Conservation (phyloP, 2,797 vertebrate genomes). For the Urosaurus nigricauda region DNA sequence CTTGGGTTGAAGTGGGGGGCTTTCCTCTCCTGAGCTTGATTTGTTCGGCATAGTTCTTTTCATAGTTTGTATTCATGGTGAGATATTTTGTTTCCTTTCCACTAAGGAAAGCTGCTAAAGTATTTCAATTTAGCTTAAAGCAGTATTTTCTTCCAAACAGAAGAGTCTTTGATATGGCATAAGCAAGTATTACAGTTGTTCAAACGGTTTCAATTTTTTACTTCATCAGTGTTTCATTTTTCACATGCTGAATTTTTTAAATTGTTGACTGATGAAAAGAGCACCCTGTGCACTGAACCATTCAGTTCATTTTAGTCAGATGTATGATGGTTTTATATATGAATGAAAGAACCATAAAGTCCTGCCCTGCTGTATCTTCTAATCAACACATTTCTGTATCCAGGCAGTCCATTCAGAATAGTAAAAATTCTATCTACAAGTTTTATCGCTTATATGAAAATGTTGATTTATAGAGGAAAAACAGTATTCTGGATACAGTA, state of each 20-base stretch:
- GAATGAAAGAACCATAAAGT: background rate
- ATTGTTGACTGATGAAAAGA: slow-evolving; percentile 72
- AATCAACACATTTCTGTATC: slow-evolving; percentile 56
- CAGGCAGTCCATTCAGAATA: slow-evolving; percentile 50
- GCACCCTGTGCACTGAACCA: slow-evolving; percentile 65
- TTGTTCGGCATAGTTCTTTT: slow-evolving; percentile 14
- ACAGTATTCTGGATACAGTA: slow-evolving; percentile 34
- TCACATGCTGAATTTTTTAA: slow-evolving; percentile 70
- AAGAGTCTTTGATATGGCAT: slow-evolving; percentile 61
- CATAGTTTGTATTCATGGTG: slow-evolving; percentile 21
- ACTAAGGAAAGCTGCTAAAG: slow-evolving; percentile 40
- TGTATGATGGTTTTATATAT: background rate
- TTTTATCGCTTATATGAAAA: slow-evolving; percentile 59
- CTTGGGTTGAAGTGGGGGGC: too few relatives aligned
- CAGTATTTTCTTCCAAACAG: slow-evolving; percentile 63
- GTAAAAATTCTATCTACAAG: slow-evolving; percentile 61
- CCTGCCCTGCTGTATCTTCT: background rate
- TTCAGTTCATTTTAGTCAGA: slow-evolving; percentile 69
- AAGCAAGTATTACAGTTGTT: slow-evolving; percentile 61
- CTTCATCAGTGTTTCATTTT: slow-evolving; percentile 72
- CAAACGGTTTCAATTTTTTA: slow-evolving; percentile 71
- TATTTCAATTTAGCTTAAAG: slow-evolving; percentile 53
- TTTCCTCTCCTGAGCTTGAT: background rate
- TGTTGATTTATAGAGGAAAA: slow-evolving; percentile 55
- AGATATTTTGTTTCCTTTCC: slow-evolving; percentile 47